Percentiles rank a stretch among this genome's conserved stretches.
Conservation (phyloP, 2,113 vertebrate species). For the Paedocypris sp. region DNA sequence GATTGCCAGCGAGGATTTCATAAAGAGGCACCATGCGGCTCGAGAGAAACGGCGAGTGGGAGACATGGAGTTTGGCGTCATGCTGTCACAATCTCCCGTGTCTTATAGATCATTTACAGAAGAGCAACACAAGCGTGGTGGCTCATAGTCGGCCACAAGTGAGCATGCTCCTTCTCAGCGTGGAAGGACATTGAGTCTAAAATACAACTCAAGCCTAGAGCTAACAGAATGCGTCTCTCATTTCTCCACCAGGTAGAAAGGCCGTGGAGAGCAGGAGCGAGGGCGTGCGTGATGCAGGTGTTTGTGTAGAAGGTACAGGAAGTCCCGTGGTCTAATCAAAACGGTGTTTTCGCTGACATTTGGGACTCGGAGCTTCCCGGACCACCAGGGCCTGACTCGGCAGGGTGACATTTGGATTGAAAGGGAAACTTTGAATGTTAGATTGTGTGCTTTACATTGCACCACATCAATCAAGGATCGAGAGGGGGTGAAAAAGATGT, state of each 20-base stretch:
- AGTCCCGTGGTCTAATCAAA: constrained; percentile 36
- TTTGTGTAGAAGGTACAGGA: constrained; percentile 16
- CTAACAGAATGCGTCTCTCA: constrained; percentile 26
- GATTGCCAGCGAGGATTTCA: constrained; percentile 33
- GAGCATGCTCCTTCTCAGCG: constrained; percentile 22
- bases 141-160: background rate
- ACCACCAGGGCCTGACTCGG: constrained; percentile 33
- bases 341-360: constrained; percentile 39
- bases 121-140: background rate
- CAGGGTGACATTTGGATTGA: constrained; percentile 39
- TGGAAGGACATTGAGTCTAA: background rate
- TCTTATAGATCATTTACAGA: constrained; percentile 23
- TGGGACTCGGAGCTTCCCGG: constrained; percentile 28
- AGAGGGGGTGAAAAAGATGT: background rate
- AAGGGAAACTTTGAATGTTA: constrained; percentile 40
- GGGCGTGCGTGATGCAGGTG: background rate
- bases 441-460: constrained; percentile 34
- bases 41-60: constrained; percentile 26
- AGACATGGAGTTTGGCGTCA: constrained; percentile 23
- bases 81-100: constrained; percentile 26
- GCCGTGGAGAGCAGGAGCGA: no score
- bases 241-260: no score
- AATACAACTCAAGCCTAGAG: constrained; percentile 14
- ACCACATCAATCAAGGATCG: constrained; percentile 27
- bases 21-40: constrained; percentile 34